Conservation (phyloP, 2,113 vertebrate genomes). For the Psilopogon haemacephalus region DNA sequence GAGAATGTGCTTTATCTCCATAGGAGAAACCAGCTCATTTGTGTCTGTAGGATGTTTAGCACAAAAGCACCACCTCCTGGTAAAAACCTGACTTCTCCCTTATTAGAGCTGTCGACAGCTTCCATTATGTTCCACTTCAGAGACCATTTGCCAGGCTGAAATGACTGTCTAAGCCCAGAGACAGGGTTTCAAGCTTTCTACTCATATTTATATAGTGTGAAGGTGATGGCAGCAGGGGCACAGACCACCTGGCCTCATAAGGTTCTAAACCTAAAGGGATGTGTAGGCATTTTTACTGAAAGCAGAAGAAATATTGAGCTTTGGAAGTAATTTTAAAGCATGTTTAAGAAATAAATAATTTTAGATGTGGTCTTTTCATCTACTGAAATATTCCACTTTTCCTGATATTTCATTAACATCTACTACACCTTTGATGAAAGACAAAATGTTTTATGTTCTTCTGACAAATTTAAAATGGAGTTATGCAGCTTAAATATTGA, state of each 20-base stretch:
- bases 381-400: not conserved
- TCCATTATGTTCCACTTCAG: not conserved
- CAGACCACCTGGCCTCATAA: not conserved
- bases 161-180: not conserved
- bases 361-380: not conserved
- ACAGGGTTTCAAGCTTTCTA: not conserved
- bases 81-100: conserved; percentile 33
- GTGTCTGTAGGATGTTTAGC: conserved; percentile 62
- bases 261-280: not conserved
- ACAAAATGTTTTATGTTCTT: not conserved
- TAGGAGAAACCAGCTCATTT: conserved; percentile 8
- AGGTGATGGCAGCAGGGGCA: not conserved
- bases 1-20: not conserved
- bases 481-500: not conserved
- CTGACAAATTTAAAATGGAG: not conserved
- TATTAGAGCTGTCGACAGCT: not conserved
- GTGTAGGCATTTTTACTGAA: not conserved
- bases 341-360: not conserved
- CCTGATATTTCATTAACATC: not conserved
- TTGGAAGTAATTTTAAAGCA: not conserved
- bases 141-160: not conserved
- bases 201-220: not conserved
- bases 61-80: conserved; percentile 81
- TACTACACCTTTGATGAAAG: not conserved
- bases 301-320: not conserved